Conservation (phyloP, 2,888 invertebrate genomes). For the Mythimna ferrago region DNA sequence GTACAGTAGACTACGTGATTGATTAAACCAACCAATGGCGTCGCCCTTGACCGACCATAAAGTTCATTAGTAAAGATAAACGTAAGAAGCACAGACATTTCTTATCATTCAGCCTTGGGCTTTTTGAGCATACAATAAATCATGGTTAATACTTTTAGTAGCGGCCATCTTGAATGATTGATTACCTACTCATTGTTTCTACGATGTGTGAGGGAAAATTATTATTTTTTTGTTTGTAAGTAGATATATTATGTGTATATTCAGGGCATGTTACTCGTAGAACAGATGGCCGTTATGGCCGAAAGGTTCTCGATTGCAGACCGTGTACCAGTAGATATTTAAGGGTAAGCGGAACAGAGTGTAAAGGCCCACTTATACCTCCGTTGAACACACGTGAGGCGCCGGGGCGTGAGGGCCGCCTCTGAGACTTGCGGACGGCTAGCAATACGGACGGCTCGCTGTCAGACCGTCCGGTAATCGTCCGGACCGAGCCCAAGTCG, state of each 20-base stretch:
- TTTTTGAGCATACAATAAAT: slow-evolving; percentile 47
- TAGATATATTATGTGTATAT: neutral
- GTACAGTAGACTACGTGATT: slow-evolving; percentile 8
- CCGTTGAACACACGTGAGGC: too few relatives aligned
- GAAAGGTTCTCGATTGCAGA: too few relatives aligned
- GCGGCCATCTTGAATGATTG: slow-evolving; percentile 53
- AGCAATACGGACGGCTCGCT: too few relatives aligned
- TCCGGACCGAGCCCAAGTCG: too few relatives aligned
- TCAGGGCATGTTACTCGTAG: neutral
- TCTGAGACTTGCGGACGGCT: too few relatives aligned
- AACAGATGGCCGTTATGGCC: too few relatives aligned
- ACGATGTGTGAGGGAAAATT: slow-evolving; percentile 14
- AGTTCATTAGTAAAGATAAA: slow-evolving; percentile 20
- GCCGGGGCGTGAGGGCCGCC: too few relatives aligned
- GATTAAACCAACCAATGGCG: slow-evolving; percentile 5
- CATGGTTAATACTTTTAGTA: slow-evolving; percentile 38
- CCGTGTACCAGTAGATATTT: too few relatives aligned
- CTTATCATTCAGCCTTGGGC: slow-evolving; percentile 49
- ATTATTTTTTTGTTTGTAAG: slow-evolving; percentile 6
- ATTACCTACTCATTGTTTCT: slow-evolving; percentile 51
- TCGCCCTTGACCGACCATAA: slow-evolving; percentile 27
- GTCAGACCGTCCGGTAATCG: too few relatives aligned
- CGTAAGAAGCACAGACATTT: slow-evolving; percentile 31
- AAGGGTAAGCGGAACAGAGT: too few relatives aligned
- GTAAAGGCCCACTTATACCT: too few relatives aligned